Percentiles rank a stretch among this genome's conserved stretches.
These are phyloP conservation scores for Salarias fasciatus DNA, from an alignment of 2,797 vertebrate species.

Conservation along the genomic window DNA sequence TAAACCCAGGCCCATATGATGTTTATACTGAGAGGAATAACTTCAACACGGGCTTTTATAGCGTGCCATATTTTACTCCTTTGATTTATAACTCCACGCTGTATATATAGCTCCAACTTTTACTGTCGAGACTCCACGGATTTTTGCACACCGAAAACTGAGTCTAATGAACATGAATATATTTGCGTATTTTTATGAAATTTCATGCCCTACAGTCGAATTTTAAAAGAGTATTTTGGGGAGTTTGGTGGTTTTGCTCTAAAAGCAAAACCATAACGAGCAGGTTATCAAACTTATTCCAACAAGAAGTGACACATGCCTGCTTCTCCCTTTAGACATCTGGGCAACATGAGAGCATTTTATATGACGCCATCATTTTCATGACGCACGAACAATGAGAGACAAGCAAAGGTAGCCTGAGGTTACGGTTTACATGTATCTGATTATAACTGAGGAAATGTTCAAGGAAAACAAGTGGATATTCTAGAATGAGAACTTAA, in stretches of 20 bases:
- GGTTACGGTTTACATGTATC: too few species aligned
- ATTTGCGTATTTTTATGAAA: background rate
- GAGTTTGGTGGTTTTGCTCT: too few species aligned
- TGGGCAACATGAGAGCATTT: too few species aligned
- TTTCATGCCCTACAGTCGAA: background rate
- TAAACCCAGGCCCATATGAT: constrained; percentile 10
- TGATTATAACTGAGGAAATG: too few species aligned
- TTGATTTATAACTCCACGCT: constrained; percentile 4
- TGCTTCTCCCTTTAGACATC: too few species aligned
- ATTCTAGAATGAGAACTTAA: too few species aligned
- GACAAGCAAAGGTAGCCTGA: background rate
- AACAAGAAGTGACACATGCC: too few species aligned
- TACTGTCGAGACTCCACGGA: background rate
- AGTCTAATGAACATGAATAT: background rate
- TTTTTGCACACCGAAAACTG: background rate
- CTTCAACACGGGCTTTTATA: background rate
- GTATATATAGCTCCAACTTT: background rate
- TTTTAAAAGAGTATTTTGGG: background rate
- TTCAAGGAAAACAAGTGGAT: too few species aligned
- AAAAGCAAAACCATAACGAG: too few species aligned
- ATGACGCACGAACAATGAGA: background rate
- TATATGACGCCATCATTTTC: too few species aligned
- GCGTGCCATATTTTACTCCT: background rate
- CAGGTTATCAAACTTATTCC: too few species aligned
- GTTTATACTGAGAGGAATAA: constrained; percentile 13